Base-by-base conservation (phyloP, 1,140 invertebrate species). In the Caenorhabditis remanei region DNA sequence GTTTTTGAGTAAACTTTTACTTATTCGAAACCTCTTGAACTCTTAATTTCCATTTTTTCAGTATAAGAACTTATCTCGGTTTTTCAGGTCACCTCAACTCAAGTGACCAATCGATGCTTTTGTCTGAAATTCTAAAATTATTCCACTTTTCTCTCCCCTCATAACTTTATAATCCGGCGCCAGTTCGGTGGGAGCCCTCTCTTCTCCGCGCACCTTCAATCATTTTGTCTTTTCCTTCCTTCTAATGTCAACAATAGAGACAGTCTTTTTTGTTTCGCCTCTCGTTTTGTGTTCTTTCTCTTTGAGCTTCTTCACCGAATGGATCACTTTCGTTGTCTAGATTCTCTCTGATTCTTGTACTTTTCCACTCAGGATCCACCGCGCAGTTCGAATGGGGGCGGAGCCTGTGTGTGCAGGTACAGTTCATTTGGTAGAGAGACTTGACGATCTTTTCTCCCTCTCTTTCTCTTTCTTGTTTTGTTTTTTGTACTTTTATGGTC, bases 271-370 rank as follows among this genome's bases (percentile, higher is more conserved):
- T 43, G 16, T 11, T 79, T 46, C 53, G 46, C 71, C 71, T 79
- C 71, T 79, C 71, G 40, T 16, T 32, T 79, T 79, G 71, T 79
- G 71, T 79, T 79, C 71, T 79, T 79, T 79, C 71, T 79, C 71
- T 79, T 79, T 79, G 71, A 79, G 71, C 71, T 79, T 79, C 71
- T 79, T 79, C 71, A 50, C 46, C 71, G 71, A 79, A 79, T 46
- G 71, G 71, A 79, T 79, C 71, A 79, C 71, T 79, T 50, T 79
- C 71, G 71, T 79, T n/a, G 71, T 79, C 71, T 79, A 79, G 7
- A 79, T 53, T 53, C 71, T 79, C 71, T 79, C 46, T 79, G 71
- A 48, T 79, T 79, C 71, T 79, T 79, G 71, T 79, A 41, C 71
- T 79, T 79, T 79, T 50, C n/a, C 40, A 40, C 41, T 46, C n/a